Percentiles rank a stretch among this genome's conserved stretches.
phyloP scores from a whole-genome alignment of 92 coral and sea anemone species.

The Micromussa lordhowensis region DNA sequence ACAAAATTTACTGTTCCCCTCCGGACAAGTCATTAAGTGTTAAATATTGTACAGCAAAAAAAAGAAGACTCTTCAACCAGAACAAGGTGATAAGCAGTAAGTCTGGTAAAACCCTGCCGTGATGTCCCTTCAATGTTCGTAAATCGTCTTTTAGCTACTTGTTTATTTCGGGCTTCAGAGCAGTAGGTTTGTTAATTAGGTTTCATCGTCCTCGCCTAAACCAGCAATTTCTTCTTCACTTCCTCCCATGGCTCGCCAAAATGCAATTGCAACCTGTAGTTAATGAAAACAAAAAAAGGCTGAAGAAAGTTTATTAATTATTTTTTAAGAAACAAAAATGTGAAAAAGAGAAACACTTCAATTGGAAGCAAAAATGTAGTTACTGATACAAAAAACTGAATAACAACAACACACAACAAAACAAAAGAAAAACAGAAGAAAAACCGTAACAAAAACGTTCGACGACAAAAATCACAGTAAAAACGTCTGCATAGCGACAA shows the following conservation, averaged over 20 bases:
- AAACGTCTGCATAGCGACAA: background rate
- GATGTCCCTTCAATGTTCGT: background rate
- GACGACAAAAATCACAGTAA: background rate
- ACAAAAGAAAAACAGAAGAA: background rate
- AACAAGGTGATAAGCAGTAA: background rate
- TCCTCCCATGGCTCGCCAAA: slow-evolving; percentile 98
- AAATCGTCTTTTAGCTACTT: background rate
- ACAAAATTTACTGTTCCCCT: too few relatives aligned
- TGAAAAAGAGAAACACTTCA: too few relatives aligned
- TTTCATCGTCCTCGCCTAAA: slow-evolving; percentile 56
- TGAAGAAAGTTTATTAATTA: background rate
- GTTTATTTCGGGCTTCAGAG: background rate
- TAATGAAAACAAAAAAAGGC: background rate
- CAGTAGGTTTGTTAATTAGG: background rate
- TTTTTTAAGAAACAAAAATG: too few relatives aligned
- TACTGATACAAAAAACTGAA: too few relatives aligned
- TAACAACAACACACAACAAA: too few relatives aligned
- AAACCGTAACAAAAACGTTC: background rate
- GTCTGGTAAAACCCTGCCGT: background rate
- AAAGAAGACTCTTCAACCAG: background rate
- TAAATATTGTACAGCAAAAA: background rate
- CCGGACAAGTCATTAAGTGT: too few relatives aligned
- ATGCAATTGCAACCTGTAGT: slow-evolving; percentile 91
- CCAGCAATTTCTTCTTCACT: slow-evolving; percentile 92
- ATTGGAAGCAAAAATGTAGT: too few relatives aligned